Evolutionary conservation across 2,797 vertebrate genomes (phyloP), one percentile per base, ranked within the genome.

Genomic region (Gymnopithys bicolor): DNA sequence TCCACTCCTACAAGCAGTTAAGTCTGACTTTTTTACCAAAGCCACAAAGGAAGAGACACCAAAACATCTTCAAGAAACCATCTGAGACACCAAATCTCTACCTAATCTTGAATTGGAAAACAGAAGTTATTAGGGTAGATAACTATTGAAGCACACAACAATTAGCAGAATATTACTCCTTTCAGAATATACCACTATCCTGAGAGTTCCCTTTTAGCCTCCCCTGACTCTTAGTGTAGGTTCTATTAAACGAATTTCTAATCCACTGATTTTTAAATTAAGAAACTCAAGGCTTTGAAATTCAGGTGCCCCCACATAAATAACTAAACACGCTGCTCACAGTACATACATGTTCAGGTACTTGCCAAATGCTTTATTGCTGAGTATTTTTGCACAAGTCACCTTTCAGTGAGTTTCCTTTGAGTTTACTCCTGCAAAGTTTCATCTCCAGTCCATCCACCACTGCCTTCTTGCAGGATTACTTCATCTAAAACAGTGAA

Each of bases 171-270:
- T 19, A 84, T 89, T 41, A 41, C 15, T 41, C 39, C 39, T 41
- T 35, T 16, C 63, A 82, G 52, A 92, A 71, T 3, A 48, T 4
- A 58, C 2, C 2, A 2, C 8, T 27, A 17, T 18, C 19, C 48
- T 43, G n/a, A 63, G 35, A 55, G 4, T 32, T 66, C 41, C 52
- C 43, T 82, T 64, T n/a, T 58, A n/a, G 35, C 12, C 8, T 39
- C 9, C 2, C 35, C 37, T 1, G 0, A 33, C 8, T 69, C 30
- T 37, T 0, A 2, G 5, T 15, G 1, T 13, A 69, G 19, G 10
- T n/a, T 32, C 62, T 24, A 69, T 11, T 62, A 71, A 45, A 55
- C 33, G 1, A 74, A 28, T 7, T 78, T 73, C 19, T 30, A 39
- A 62, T 39, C 35, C 53, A 25, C 21, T 21, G 3, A 4, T 6